Evolutionary conservation across 2,888 invertebrate species (phyloP), one percentile per base, ranked within the genome.

Genomic region (Parnassius smintheus): DNA sequence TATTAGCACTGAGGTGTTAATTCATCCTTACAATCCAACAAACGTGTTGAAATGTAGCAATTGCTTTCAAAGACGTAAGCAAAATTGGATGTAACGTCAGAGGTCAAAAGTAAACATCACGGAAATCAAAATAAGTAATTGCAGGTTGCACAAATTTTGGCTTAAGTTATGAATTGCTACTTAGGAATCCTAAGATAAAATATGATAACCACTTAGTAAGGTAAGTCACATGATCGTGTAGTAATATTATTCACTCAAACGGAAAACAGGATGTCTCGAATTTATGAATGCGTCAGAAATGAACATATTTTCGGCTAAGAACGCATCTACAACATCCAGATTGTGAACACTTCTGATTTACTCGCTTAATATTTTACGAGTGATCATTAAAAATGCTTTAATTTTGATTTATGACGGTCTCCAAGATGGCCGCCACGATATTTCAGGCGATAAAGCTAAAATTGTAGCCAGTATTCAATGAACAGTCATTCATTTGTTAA

Each of bases 401-500:
- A 89, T 87, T 81, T 79, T 91, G 90, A 91, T 90, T 91, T 91
- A 91, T 75, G 74, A 69, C 73, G 59, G 69, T 67, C 71, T 74
- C 74, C 70, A 76, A 83, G 77, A 75, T 76, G 74, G 67, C 72
- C 70, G 75, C 68, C 65, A 70, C 63, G 68, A 56, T 62, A 59
- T 65, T 61, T 59, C 56, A 60, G 63, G 54, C 65, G 65, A 62
- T 63, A 52, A 62, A 56, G 81, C 83, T 85, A 81, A 87, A 86
- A 83, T 83, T 84, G 83, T 83, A 77, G 75, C 73, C 71, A 70
- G 71, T 74, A 75, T 83, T 88, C 85, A 89, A 84, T 87, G 84
- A 81, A 80, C 73, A 80, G 74, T 77, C 81, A 78, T 88, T 86
- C 86, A 87, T 88, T 88, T 86, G 87, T 88, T 88, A 86, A 88